phyloP scores from a whole-genome alignment of 1,140 invertebrate genomes.

The Battus philenor region DNA sequence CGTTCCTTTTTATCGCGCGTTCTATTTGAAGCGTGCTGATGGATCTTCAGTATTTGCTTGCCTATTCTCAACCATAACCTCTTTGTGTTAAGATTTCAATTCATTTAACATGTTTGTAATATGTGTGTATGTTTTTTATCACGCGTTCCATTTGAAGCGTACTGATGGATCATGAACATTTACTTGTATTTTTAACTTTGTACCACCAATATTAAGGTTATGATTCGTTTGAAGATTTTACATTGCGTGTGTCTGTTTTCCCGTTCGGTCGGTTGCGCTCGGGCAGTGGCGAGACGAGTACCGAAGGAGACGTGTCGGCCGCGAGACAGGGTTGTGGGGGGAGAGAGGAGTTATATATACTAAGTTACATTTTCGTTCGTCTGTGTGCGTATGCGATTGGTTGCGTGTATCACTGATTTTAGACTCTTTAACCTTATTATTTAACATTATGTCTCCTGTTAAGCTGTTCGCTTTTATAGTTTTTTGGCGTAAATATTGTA shows the following conservation, averaged over 20 bases:
- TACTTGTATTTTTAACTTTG: conserved; percentile 27
- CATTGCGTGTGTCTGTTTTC: conserved; percentile 55
- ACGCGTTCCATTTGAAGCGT: conserved; percentile 68
- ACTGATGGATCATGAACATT: conserved; percentile 42
- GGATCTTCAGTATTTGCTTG: conserved; percentile 28
- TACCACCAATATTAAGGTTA: not conserved
- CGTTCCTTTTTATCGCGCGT: conserved; percentile 65
- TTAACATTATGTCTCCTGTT: not conserved
- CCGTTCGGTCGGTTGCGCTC: conserved; percentile 64
- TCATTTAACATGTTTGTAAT: not conserved
- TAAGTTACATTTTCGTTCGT: conserved; percentile 7
- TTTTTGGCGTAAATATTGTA: not conserved
- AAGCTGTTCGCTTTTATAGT: not conserved
- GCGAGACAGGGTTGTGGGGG: conserved; percentile 3
- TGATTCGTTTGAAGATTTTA: not conserved
- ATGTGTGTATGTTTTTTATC: conserved; percentile 52
- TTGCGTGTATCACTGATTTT: conserved; percentile 1
- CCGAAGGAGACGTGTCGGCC: conserved; percentile 26
- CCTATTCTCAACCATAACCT: not conserved
- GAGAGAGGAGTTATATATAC: conserved; percentile 5
- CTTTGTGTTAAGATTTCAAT: not conserved
- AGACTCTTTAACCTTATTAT: no score
- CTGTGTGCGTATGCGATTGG: conserved; percentile 1
- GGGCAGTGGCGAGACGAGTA: conserved; percentile 49
- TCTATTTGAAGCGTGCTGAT: conserved; percentile 67